Base-by-base conservation (phyloP, 2,888 invertebrate genomes). In the Rotaria macrura region DNA sequence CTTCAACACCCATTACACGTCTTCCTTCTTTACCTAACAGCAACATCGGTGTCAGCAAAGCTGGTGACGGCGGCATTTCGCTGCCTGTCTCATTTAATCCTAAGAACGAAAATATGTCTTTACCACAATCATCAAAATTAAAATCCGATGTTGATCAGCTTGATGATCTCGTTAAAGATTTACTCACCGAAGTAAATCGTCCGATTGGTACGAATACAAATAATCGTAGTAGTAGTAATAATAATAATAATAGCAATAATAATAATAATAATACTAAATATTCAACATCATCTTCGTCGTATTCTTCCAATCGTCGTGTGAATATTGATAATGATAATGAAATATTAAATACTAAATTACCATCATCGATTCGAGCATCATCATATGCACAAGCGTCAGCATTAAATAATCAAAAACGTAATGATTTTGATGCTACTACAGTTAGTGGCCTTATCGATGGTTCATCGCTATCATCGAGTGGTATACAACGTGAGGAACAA, bases 391-490 rank as follows among this genome's bases (percentile, higher is more conserved):
- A 79, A 79, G 79, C 79, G 43, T 79, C 79, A 43, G 43, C 79
- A 14, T 43, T 79, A 43, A 79, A 79, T 79, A 79, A 79, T 43
- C 43, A 43, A 43, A 79, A 79, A 43, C 79, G 79, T 43, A 43
- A 79, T 79, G 79, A 79, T n/a, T 43, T 40, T 43, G 43, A 40
- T 43, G 79, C 79, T 10, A 79, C 40, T 43, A 79, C 43, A 12
- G 79, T 79, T 43, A 79, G 79, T n/a, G 79, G 79, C 9, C 79
- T 79, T n/a, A 79, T 79, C 34, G 79, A 79, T 79, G 43, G 43
- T 14, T 40, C 40, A 43, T n/a, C 43, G 4, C 25, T 43, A 43
- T 43, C 43, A 43, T 79, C 79, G 0, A 79, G 43, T 43, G 43
- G 79, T 40, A 14, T n/a, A n/a, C 40, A 43, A 79, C 40, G 79